These are phyloP conservation scores for Epinephelus fuscoguttatus DNA, from an alignment of 2,113 vertebrate species.

Conservation along the genomic window DNA sequence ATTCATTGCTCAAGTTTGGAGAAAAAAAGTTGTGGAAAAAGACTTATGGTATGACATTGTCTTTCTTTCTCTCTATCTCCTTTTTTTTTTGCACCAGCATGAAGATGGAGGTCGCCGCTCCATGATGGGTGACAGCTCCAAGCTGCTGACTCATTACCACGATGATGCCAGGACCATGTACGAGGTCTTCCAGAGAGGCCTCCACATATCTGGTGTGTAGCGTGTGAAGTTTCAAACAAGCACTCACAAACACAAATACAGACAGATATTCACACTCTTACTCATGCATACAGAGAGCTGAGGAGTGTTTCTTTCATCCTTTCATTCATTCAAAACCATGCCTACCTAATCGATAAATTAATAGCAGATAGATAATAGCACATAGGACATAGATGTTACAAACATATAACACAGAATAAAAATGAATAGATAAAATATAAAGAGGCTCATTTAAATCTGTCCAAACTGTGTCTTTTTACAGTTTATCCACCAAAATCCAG, in stretches of 20 bases:
- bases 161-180: slow-evolving; percentile 97
- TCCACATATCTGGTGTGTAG: slow-evolving; percentile 93
- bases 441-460: neutral
- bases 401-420: neutral
- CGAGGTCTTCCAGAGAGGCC: slow-evolving; percentile 94
- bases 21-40: neutral
- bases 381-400: neutral
- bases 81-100: slow-evolving; percentile 64
- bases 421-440: neutral
- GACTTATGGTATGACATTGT: neutral
- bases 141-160: slow-evolving; percentile 93
- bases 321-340: neutral
- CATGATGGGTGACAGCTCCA: slow-evolving; percentile 88
- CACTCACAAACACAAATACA: neutral
- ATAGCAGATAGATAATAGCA: neutral
- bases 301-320: neutral
- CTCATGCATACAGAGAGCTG: neutral
- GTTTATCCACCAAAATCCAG: no score
- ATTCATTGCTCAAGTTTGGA: neutral
- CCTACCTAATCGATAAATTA: no score
- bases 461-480: neutral
- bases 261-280: neutral
- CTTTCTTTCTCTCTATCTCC: neutral
- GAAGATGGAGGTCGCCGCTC: slow-evolving; percentile 89
- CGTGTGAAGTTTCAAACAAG: neutral